Base-by-base conservation (phyloP, 2,888 invertebrate species). In the Adelognathus sp. region DNA sequence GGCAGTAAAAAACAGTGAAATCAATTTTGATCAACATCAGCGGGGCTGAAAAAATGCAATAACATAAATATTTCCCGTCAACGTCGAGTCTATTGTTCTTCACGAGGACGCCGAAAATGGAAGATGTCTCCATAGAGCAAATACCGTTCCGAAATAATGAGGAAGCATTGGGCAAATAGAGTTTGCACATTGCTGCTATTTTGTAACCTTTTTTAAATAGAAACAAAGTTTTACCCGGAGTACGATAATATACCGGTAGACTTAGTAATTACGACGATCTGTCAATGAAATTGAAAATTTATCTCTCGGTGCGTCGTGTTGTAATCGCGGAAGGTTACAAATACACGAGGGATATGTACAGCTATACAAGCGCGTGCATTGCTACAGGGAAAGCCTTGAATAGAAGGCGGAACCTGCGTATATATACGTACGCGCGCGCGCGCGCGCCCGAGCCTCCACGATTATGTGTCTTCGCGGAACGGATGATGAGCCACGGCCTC, bases 381-480 rank as follows among this genome's bases (percentile, higher is more conserved):
- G 56, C 58, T 33, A 36, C 39, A 50, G 33, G 50, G 29, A 79
- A 71, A 72, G 67, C 71, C 67, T 71, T 67, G 71, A 81, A 78
- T 76, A 73, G 63, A 69, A 75, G 75, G 71, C 75, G 75, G 75
- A 75, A 79, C 79, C 66, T 58, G 66, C 63, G 66, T 75, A 61
- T 72, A 61, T 77, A 63, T n/a, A n/a, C n/a, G n/a, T n/a, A n/a
- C 60, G 44, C 18, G 27, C 24, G n/a, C n/a, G n/a, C n/a, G n/a
- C n/a, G n/a, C 66, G 16, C 29, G 56, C 41, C 5, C 60, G 58
- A 79, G 71, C 63, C 75, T 67, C n/a, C 78, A 29, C 69, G 73
- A 74, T 71, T 63, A 80, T 71, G 71, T 69, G 76, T 76, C 80
- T 81, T 82, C 74, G 77, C 64, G 56, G 74, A 80, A 80, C 54